Conservation (phyloP, 2,888 invertebrate genomes). For the Dexiosoma caninum region DNA sequence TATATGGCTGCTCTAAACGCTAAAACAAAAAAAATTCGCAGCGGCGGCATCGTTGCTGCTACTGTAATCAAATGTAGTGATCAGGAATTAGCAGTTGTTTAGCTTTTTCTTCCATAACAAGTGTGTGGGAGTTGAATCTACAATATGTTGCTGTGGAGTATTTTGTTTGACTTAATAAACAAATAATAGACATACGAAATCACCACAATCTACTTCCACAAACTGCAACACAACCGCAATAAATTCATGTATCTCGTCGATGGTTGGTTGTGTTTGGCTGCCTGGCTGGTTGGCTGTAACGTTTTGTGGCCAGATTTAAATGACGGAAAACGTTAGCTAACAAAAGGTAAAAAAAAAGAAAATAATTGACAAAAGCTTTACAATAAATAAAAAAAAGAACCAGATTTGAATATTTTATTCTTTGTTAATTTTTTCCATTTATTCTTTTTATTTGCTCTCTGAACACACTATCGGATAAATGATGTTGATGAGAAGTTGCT, state of each 20-base stretch:
- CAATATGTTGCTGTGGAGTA: constrained; percentile 1
- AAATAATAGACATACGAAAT: constrained; percentile 40
- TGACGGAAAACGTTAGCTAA: constrained; percentile 43
- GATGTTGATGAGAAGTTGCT: constrained; percentile 20
- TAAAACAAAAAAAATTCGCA: neutral
- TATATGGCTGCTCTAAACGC: neutral
- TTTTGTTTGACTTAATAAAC: constrained; percentile 35
- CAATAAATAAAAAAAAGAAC: constrained; percentile 27
- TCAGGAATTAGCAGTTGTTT: constrained; percentile 29
- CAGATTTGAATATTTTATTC: constrained; percentile 54
- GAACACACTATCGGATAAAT: constrained; percentile 31
- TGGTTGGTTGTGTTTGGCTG: constrained; percentile 3
- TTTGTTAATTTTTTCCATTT: constrained; percentile 39
- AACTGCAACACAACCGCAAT: constrained; percentile 1
- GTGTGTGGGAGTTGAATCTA: constrained; percentile 46
- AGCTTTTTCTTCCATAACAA: constrained; percentile 27
- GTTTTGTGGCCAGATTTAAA: constrained; percentile 48
- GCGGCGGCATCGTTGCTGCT: neutral
- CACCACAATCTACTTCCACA: constrained; percentile 36
- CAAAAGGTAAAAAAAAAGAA: neutral
- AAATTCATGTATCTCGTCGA: constrained; percentile 2
- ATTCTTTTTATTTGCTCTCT: constrained; percentile 7
- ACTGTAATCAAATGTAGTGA: constrained; percentile 18
- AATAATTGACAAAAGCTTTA: constrained; percentile 34
- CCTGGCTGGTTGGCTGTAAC: constrained; percentile 22